These are phyloP conservation scores for Axinella damicornis DNA, from an alignment of 37 sponge, comb jelly and placozoan genomes.

Conservation along the genomic window DNA sequence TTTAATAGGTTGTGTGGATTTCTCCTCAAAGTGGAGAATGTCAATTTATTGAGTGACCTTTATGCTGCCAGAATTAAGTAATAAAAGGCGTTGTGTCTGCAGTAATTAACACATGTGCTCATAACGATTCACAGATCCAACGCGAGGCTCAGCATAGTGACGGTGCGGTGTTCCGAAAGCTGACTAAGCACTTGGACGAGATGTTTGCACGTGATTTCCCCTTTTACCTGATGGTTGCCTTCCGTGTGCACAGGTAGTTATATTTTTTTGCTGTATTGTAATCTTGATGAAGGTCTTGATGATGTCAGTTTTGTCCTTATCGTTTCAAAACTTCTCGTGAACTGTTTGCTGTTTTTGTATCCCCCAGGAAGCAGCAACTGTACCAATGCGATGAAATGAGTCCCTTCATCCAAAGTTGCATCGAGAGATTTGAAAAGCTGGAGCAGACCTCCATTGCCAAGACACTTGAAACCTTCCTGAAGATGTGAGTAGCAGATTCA, in stretches of 20 bases:
- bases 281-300: no score
- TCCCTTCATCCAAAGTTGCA: constrained; percentile 23
- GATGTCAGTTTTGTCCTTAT: no score
- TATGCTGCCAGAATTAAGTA: no score
- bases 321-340: not conserved
- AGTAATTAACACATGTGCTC: not conserved
- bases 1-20: no score
- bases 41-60: no score
- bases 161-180: constrained; percentile 15
- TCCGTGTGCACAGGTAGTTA: constrained; percentile 39
- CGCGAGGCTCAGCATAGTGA: constrained; percentile 8
- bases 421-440: constrained; percentile 49
- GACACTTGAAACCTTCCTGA: constrained; percentile 39
- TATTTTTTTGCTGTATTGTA: no score
- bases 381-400: constrained; percentile 46
- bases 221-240: constrained; percentile 60
- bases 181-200: constrained; percentile 30
- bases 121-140: not conserved
- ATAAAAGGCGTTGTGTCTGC: not conserved
- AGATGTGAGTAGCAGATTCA: constrained; percentile 12
- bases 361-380: constrained; percentile 22
- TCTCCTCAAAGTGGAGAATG: no score
- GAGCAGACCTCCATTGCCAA: constrained; percentile 19
- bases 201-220: constrained; percentile 59
- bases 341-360: not conserved